phyloP scores from a whole-genome alignment of 2,797 vertebrate genomes.

The Peromyscus nudipes region DNA sequence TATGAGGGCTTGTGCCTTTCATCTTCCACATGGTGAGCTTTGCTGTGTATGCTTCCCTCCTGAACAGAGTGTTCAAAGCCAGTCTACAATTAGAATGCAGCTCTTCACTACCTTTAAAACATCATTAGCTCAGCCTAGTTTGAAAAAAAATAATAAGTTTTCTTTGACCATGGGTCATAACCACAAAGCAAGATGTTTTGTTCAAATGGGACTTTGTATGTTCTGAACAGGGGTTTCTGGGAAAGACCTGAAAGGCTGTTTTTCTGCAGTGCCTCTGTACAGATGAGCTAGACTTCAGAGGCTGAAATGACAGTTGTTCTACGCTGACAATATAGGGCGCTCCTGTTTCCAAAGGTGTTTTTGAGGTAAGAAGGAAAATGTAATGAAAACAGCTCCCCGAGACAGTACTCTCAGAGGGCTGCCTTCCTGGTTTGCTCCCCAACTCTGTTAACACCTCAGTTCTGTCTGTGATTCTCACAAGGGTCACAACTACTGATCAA shows the following conservation, averaged over 20 bases:
- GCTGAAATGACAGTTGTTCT: background rate
- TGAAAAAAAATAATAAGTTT: slow-evolving; percentile 4
- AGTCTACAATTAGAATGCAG: slow-evolving; percentile 4
- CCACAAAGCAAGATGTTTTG: slow-evolving; percentile 38
- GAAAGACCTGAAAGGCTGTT: background rate
- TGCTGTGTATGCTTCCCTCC: background rate
- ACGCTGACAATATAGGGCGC: background rate
- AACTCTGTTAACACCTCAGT: background rate
- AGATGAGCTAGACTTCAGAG: slow-evolving; percentile 37
- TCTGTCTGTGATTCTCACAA: background rate
- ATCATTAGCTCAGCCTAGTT: slow-evolving; percentile 21
- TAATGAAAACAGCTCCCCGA: background rate
- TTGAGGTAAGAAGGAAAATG: background rate
- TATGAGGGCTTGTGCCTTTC: background rate
- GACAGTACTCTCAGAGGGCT: background rate
- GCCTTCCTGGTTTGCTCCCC: background rate
- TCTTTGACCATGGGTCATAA: slow-evolving; percentile 5
- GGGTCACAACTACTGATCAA: background rate
- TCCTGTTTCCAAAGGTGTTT: slow-evolving; percentile 5
- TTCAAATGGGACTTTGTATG: slow-evolving; percentile 34
- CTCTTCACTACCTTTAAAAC: background rate
- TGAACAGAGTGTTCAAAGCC: background rate
- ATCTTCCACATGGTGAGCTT: slow-evolving; percentile 9
- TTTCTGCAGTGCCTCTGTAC: background rate
- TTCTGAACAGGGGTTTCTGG: slow-evolving; percentile 44